Evolutionary conservation across 2,797 vertebrate species (phyloP).

Genomic region (Vespertilio murinus): DNA sequence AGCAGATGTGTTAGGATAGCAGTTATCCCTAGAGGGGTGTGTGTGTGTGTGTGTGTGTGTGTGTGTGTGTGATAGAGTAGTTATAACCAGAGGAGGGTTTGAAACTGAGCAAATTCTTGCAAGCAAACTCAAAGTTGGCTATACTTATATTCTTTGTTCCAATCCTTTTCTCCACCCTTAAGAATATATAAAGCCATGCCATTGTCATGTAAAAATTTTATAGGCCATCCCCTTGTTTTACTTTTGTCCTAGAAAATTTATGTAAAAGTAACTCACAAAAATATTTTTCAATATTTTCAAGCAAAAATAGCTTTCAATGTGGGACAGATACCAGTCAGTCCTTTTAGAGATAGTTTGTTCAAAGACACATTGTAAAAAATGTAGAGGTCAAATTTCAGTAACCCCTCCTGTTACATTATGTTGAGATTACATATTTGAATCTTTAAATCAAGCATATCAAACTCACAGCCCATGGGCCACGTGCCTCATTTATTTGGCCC

Average conservation of each 20-base stretch:
- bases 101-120: neutral
- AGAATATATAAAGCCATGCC: neutral
- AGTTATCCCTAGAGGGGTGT: neutral
- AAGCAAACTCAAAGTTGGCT: neutral
- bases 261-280: neutral
- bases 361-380: neutral
- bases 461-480: fast-evolving
- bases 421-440: neutral
- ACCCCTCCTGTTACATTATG: neutral
- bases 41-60: fast-evolving
- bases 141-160: neutral
- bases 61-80: neutral
- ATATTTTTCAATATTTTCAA: neutral
- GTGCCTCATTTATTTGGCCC: too few species aligned
- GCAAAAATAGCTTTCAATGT: neutral
- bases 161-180: neutral
- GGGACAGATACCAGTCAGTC: neutral
- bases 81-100: neutral
- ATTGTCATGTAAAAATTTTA: neutral
- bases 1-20: neutral
- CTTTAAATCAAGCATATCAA: neutral
- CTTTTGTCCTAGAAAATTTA: slow-evolving; percentile 1
- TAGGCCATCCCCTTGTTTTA: neutral
- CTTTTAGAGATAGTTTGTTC: neutral
- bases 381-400: neutral